A percentile compares a stretch with the other conserved stretches of the same genome.
These are phyloP conservation scores for Acronicta alni DNA, from an alignment of 2,888 invertebrate species.

Conservation along the genomic window DNA sequence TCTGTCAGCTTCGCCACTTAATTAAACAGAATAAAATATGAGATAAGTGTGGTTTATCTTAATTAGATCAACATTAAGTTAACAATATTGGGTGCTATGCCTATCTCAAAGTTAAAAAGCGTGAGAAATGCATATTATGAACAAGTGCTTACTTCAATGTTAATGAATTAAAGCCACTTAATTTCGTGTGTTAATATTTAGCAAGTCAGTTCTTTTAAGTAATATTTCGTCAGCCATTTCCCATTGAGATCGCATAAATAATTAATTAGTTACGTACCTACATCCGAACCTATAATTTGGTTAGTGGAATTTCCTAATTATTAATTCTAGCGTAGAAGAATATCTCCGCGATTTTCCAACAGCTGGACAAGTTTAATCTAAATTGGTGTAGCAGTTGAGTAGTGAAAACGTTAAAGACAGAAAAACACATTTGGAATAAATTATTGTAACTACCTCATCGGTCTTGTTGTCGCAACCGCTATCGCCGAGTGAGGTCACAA, in stretches of 20 bases:
- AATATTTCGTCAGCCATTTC: constrained; percentile 16
- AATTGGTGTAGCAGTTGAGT: too few species aligned
- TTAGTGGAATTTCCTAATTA: too few species aligned
- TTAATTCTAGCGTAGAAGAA: too few species aligned
- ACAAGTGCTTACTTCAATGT: constrained; percentile 31
- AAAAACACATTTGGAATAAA: background rate
- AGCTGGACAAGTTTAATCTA: too few species aligned
- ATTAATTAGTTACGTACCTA: too few species aligned
- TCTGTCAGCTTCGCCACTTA: constrained; percentile 2
- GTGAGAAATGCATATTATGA: constrained; percentile 42
- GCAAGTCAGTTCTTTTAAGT: background rate
- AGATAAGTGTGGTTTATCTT: constrained; percentile 29
- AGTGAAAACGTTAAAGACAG: background rate
- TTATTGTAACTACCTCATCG: too few species aligned
- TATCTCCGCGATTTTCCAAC: too few species aligned
- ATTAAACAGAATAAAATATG: constrained; percentile 1
- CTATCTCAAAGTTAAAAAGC: constrained; percentile 38
- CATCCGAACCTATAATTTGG: too few species aligned
- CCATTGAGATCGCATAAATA: constrained; percentile 5
- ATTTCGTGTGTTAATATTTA: constrained; percentile 10
- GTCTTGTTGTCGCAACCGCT: too few species aligned
- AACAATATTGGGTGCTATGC: constrained; percentile 32
- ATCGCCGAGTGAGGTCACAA: too few species aligned
- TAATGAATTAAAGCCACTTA: constrained; percentile 24
- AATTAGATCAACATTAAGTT: constrained; percentile 42